Percentiles rank a stretch among this genome's conserved stretches.
phyloP scores from a whole-genome alignment of 2,113 vertebrate genomes.

The Grallaria varia region DNA sequence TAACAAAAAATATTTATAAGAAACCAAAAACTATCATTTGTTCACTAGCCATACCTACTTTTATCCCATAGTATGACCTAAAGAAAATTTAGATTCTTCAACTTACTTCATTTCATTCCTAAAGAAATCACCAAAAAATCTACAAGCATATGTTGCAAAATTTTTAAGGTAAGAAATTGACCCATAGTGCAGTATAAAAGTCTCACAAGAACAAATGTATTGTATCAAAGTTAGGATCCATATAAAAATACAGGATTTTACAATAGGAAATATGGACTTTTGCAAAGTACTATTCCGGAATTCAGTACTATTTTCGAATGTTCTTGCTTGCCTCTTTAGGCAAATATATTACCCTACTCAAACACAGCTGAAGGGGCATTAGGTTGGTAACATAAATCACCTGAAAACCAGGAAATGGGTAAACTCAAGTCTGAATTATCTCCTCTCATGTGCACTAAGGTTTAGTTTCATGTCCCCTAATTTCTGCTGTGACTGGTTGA shows the following conservation, averaged over 20 bases:
- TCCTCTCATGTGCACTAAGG: not conserved
- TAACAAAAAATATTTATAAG: not conserved
- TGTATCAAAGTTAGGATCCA: not conserved
- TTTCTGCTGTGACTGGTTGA: not conserved
- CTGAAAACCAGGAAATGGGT: constrained; percentile 23
- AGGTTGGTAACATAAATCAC: constrained; percentile 29
- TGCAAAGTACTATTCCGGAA: not conserved
- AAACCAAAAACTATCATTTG: not conserved
- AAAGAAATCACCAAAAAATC: not conserved
- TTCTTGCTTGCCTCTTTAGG: not conserved
- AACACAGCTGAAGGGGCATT: not conserved
- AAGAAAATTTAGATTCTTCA: not conserved
- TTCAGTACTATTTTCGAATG: not conserved
- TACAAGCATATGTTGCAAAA: not conserved
- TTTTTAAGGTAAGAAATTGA: not conserved
- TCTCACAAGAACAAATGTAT: not conserved
- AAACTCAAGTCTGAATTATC: constrained; percentile 41
- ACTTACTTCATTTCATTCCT: not conserved
- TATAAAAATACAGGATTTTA: not conserved
- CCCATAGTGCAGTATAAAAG: not conserved
- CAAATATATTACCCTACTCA: constrained; percentile 19
- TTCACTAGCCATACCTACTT: not conserved
- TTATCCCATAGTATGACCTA: not conserved
- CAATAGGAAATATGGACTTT: not conserved
- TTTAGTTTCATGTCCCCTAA: constrained; percentile 12